Conservation (phyloP, 2,797 vertebrate species). For the Tapera naevia region DNA sequence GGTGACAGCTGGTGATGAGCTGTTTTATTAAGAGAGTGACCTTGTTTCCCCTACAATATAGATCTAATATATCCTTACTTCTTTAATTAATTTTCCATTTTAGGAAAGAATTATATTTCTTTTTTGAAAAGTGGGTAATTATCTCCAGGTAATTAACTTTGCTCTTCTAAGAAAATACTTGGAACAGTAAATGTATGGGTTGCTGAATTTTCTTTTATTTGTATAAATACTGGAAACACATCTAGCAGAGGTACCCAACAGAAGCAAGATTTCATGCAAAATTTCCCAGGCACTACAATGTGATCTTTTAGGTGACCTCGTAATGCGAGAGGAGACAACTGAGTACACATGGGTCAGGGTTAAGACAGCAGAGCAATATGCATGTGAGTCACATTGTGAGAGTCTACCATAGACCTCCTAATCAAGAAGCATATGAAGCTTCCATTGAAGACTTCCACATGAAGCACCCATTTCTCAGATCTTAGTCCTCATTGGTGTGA, state of each 20-base stretch:
- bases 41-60: constrained; percentile 6
- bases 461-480: not conserved
- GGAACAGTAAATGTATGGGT: not conserved
- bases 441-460: not conserved
- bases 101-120: not conserved
- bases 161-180: not conserved
- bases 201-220: not conserved
- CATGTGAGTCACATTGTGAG: not conserved
- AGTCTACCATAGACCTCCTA: not conserved
- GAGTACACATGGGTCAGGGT: not conserved
- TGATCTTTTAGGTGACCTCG: not conserved
- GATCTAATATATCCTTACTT: not conserved
- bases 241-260: not conserved
- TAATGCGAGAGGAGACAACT: not conserved
- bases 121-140: not conserved
- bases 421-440: not conserved
- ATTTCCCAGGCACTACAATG: not conserved
- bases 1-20: not conserved
- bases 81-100: constrained; percentile 10
- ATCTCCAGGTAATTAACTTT: not conserved
- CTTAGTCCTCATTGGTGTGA: not conserved
- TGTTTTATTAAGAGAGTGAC: not conserved
- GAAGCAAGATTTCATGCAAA: not conserved
- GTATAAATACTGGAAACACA: not conserved
- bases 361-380: not conserved